These are phyloP conservation scores for Periophthalmodon schlosseri DNA, from an alignment of 2,113 vertebrate genomes.

Conservation along the genomic window DNA sequence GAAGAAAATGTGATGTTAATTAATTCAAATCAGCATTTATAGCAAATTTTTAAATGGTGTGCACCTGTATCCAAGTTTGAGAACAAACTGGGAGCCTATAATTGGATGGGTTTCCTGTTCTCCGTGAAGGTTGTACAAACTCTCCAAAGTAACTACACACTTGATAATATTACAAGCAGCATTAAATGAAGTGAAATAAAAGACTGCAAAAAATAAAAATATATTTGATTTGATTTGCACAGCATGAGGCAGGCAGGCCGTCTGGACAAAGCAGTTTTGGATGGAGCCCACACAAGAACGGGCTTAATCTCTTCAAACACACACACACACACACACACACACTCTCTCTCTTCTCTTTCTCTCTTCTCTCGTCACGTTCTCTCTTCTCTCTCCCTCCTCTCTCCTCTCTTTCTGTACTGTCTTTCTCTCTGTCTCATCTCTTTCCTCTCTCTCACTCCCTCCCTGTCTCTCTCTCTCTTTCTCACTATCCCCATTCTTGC, in stretches of 20 bases:
- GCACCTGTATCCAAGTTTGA: background rate
- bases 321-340: background rate
- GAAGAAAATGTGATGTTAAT: background rate
- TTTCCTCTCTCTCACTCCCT: too few species aligned
- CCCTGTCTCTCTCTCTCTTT: too few species aligned
- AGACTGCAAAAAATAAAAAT: slow-evolving; percentile 28
- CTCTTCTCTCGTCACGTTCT: too few species aligned
- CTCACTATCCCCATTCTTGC: too few species aligned
- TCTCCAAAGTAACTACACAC: slow-evolving; percentile 6
- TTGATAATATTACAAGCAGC: slow-evolving; percentile 11
- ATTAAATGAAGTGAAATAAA: slow-evolving; percentile 27
- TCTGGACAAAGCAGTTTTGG: slow-evolving; percentile 35
- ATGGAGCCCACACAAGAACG: slow-evolving; percentile 47
- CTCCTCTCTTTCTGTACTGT: too few species aligned
- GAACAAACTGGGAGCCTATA: background rate
- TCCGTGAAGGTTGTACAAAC: background rate
- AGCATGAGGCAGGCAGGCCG: slow-evolving; percentile 43
- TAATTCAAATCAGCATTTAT: background rate
- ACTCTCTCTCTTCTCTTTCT: background rate
- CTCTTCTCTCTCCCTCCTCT: background rate
- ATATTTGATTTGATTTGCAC: slow-evolving; percentile 47
- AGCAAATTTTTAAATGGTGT: background rate
- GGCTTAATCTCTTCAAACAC: slow-evolving; percentile 14
- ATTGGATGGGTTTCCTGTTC: background rate
- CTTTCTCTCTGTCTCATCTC: too few species aligned